Conservation (phyloP, 30 jellyfish, hydroid and myxozoan species). For the Chironex yamaguchii region DNA sequence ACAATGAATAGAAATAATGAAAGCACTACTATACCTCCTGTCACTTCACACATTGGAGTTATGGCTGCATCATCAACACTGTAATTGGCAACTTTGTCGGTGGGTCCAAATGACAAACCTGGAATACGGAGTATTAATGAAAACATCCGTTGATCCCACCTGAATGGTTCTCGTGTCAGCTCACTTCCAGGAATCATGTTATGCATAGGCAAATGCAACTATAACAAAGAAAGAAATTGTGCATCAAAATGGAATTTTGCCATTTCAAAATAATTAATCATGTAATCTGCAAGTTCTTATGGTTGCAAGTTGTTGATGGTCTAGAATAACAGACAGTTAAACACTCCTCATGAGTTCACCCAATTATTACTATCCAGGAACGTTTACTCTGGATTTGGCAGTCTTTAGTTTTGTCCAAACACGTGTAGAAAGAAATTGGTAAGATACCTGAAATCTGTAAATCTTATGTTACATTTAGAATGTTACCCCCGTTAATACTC, state of each 20-base stretch:
- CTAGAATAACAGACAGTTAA: not conserved
- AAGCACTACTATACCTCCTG: constrained; percentile 99
- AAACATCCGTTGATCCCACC: constrained; percentile 99
- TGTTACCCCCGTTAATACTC: no score
- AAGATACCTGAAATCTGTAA: no score
- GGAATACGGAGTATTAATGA: constrained; percentile 83
- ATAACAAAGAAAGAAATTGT: not conserved
- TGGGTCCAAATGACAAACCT: constrained; percentile 77
- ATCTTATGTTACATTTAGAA: no score
- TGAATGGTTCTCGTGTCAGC: constrained; percentile 91
- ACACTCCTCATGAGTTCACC: not conserved
- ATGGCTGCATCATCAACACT: constrained; percentile 89
- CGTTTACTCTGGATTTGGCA: not conserved
- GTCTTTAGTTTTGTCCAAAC: no score
- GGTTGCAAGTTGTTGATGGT: no score
- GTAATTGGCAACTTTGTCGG: constrained; percentile 62
- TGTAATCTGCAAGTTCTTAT: no score
- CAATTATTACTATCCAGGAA: not conserved
- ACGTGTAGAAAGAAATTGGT: no score
- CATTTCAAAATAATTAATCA: no score
- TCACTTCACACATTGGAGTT: constrained; percentile 90
- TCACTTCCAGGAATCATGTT: constrained; percentile 96
- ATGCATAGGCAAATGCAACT: constrained; percentile 94
- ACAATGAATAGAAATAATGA: no score
- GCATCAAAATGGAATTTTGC: not conserved